Evolutionary conservation across 2,888 invertebrate genomes (phyloP), one percentile per base, ranked within the genome.

Genomic region (Pristionchus mayeri): DNA sequence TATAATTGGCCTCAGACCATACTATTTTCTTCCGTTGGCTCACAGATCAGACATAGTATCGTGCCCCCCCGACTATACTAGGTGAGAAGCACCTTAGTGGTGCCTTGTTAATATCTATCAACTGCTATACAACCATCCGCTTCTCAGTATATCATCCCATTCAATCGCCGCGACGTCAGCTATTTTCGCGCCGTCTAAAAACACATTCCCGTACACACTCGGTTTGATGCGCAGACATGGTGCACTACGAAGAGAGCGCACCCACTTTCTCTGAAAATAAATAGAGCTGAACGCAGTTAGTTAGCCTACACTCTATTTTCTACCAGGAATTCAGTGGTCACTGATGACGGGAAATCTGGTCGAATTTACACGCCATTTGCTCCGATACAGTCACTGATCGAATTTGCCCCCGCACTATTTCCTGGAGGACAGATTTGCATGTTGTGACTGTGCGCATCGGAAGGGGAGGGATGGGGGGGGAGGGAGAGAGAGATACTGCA

Each of bases 331-430:
- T n/a, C n/a, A n/a, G n/a, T n/a, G n/a, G n/a, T n/a, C n/a, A n/a
- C n/a, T n/a, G n/a, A n/a, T n/a, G n/a, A n/a, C n/a, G n/a, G n/a
- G n/a, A n/a, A n/a, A n/a, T n/a, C n/a, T n/a, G n/a, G n/a, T n/a
- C n/a, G n/a, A n/a, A n/a, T n/a, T n/a, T n/a, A n/a, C n/a, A n/a
- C n/a, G n/a, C n/a, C n/a, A n/a, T n/a, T n/a, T 71, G 40, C 44
- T 6, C 67, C 67, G 40, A n/a, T 7, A 71, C 67, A 40, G 67
- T 63, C 34, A 16, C 9, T 18, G 30, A 30, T 63, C 34, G 27
- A 63, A 1, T 30, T 63, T 27, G 60, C 60, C 60, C 57, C 60
- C 60, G 60, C 60, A 63, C 60, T 63, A 30, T 30, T 63, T 63
- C 60, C 30, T 3, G 30, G 27, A 0, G 11, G 60, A 16, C 2